Evolutionary conservation across 2,113 vertebrate genomes (phyloP), one percentile per base, ranked within the genome.

Genomic region (Actenoides hombroni): DNA sequence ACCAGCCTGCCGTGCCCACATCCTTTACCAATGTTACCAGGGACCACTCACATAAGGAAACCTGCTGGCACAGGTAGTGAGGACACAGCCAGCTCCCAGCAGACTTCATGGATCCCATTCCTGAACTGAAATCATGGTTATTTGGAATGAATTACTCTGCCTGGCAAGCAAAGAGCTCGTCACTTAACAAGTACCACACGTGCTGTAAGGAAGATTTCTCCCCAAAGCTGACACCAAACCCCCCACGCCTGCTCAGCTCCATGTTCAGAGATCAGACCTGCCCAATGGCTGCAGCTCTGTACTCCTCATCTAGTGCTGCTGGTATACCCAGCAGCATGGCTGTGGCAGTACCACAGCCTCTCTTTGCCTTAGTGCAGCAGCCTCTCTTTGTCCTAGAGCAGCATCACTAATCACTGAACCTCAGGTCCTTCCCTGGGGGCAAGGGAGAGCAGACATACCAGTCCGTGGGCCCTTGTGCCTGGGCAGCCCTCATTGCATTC

Each of bases 151-250:
- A 48, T 73, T 57, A 35, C 24, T 59, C 37, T 6, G 1, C 35
- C 63, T 83, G 33, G 31, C 37, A 67, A 79, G 28, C 1, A 0
- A 60, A 33, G 15, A 39, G 3, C 8, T 74, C 7, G 1, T 48
- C 8, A 5, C 17, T 67, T n/a, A 65, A 56, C 49, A 74, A 51
- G 25, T 10, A 92, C 40, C 39, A 56, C 3, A 1, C 0, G 0
- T n/a, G 31, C 29, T 11, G 1, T 48, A 70, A 71, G 51, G 71
- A 89, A 44, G 20, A 26, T 26, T 63, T 79, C 57, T 13, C 37
- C n/a, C 42, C 1, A 0, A 26, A 71, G 70, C 12, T 39, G 46
- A n/a, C 16, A 35, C 51, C 0, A 0, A 21, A 61, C 37, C 5
- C 3, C 63, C 25, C 31, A 26, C 37, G 51, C 29, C 6, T 3